These are phyloP conservation scores for Hiodon tergisus DNA, from an alignment of 2,113 vertebrate genomes.

Conservation along the genomic window DNA sequence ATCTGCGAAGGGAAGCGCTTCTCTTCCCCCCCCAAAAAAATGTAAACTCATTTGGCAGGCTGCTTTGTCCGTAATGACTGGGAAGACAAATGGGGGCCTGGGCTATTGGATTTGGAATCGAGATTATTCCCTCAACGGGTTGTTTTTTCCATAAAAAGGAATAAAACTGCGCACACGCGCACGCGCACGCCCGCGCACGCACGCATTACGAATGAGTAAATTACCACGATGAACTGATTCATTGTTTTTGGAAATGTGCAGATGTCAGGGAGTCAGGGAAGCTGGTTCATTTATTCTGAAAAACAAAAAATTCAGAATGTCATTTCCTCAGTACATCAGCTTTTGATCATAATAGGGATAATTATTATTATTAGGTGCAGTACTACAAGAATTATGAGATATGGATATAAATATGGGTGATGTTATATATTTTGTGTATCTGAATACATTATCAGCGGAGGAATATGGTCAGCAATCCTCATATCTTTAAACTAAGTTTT, in stretches of 20 bases:
- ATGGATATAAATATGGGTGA: too few relatives aligned
- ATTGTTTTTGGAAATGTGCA: conserved; percentile 37
- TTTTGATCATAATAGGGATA: not conserved
- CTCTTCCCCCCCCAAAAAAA: conserved; percentile 33
- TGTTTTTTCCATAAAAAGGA: conserved; percentile 33
- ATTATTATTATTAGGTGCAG: conserved; percentile 4
- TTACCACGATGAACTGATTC: conserved; percentile 33
- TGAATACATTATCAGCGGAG: too few relatives aligned
- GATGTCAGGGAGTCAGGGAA: conserved; percentile 32
- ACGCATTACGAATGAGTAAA: conserved; percentile 48
- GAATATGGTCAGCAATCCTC: too few relatives aligned
- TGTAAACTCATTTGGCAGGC: conserved; percentile 37
- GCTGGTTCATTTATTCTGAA: conserved; percentile 23
- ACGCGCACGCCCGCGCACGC: conserved; percentile 5
- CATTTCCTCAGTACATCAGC: conserved; percentile 15
- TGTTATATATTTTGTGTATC: too few relatives aligned
- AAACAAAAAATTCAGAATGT: conserved; percentile 25
- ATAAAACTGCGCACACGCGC: conserved; percentile 4
- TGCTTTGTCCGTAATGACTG: conserved; percentile 41
- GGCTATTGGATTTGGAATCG: conserved; percentile 43
- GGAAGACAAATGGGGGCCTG: conserved; percentile 37
- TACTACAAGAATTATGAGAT: not conserved
- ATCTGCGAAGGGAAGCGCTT: conserved; percentile 34
- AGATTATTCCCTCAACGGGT: conserved; percentile 43
- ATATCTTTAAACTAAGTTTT: too few relatives aligned